Evolutionary conservation across 2,113 vertebrate species (phyloP).

Genomic region (Leptocoma aspasia): DNA sequence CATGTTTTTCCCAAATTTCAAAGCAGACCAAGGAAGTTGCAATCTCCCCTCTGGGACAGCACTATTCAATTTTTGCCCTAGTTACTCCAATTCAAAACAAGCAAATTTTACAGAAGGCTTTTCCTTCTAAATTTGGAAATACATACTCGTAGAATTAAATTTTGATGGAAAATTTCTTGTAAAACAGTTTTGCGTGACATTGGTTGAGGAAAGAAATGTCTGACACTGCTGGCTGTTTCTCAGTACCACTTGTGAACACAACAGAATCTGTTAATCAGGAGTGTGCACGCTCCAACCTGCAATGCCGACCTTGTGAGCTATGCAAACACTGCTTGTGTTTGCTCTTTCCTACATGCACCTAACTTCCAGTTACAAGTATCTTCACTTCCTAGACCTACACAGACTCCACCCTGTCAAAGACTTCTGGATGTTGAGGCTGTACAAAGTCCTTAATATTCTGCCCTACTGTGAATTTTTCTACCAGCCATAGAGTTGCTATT

Average conservation of each 20-base stretch:
- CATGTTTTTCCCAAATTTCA: neutral
- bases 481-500: neutral
- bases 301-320: neutral
- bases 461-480: neutral
- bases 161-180: constrained; percentile 16
- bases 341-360: neutral
- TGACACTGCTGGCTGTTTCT: neutral
- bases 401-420: neutral
- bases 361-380: neutral
- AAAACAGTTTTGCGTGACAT: neutral
- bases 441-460: neutral
- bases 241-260: neutral
- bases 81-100: neutral
- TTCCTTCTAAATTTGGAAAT: neutral
- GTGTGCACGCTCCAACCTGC: neutral
- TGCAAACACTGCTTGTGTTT: neutral
- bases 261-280: neutral
- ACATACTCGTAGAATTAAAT: neutral
- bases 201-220: constrained; percentile 19
- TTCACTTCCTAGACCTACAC: neutral
- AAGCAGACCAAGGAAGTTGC: neutral
- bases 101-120: neutral
- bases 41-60: neutral
- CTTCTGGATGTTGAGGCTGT: neutral
- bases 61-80: neutral